Conservation (phyloP, 2,888 invertebrate species). For the Trichacis sp. region DNA sequence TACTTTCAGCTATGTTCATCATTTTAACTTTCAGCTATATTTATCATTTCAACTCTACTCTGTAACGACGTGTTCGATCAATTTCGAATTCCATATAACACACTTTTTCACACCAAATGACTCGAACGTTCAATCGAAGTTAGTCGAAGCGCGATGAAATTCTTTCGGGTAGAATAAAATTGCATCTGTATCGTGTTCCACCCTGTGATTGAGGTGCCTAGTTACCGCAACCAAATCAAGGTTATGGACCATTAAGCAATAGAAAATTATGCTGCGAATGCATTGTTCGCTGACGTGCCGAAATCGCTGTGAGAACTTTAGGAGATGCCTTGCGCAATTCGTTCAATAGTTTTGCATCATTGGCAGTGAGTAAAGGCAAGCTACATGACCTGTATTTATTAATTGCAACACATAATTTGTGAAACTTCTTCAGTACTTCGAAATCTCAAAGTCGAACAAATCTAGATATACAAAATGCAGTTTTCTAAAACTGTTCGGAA, state of each 20-base stretch:
- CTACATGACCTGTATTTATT: no score
- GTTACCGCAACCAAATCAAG: constrained; percentile 64
- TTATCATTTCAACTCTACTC: no score
- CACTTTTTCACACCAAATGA: no score
- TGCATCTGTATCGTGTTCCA: constrained; percentile 29
- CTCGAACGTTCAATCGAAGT: constrained; percentile 6
- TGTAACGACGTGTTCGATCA: no score
- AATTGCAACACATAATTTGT: no score
- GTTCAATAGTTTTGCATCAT: constrained; percentile 65
- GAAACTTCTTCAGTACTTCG: no score
- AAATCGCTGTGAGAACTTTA: constrained; percentile 40
- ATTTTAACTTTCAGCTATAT: no score
- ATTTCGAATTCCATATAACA: no score
- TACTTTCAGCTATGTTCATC: no score
- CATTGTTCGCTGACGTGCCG: constrained; percentile 47
- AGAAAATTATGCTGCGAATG: constrained; percentile 63
- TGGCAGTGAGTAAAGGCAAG: constrained; percentile 45
- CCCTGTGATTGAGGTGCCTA: constrained; percentile 47
- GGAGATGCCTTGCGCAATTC: constrained; percentile 29
- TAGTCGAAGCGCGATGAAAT: constrained; percentile 44
- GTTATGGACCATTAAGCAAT: constrained; percentile 65
- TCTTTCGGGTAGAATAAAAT: constrained; percentile 21
- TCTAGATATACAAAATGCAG: not conserved
- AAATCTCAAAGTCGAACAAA: not conserved
- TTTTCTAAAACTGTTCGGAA: not conserved